Evolutionary conservation across 2,113 vertebrate species (phyloP).

Genomic region (Madoqua kirkii): DNA sequence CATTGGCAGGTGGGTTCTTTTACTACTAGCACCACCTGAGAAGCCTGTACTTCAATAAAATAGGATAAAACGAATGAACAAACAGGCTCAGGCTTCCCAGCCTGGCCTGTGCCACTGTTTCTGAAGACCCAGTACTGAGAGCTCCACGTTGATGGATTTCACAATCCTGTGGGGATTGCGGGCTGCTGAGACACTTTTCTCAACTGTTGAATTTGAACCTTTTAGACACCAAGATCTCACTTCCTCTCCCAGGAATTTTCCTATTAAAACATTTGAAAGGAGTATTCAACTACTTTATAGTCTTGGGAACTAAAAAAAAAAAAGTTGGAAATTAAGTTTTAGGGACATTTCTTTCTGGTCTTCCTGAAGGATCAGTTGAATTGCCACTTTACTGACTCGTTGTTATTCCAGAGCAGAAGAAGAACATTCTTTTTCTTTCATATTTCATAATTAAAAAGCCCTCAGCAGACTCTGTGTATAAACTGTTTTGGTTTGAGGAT

Average conservation of each 20-base stretch:
- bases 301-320: constrained; percentile 49
- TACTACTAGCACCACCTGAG: not conserved
- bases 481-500: constrained; percentile 57
- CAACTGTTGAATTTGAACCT: constrained; percentile 54
- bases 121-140: not conserved
- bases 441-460: constrained; percentile 65
- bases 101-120: not conserved
- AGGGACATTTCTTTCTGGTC: constrained; percentile 59
- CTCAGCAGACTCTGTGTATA: constrained; percentile 16
- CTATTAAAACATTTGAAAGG: constrained; percentile 66
- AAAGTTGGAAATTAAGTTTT: constrained; percentile 63
- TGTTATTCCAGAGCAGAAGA: constrained; percentile 59
- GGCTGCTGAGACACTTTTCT: constrained; percentile 25
- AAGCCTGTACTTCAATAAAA: not conserved
- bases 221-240: constrained; percentile 46
- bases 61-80: not conserved
- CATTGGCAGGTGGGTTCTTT: not conserved
- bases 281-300: constrained; percentile 61
- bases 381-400: constrained; percentile 60
- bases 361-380: constrained; percentile 60
- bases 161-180: not conserved
- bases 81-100: not conserved
- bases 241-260: constrained; percentile 69
- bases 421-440: constrained; percentile 49
- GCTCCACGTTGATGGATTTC: not conserved